Percentiles rank a stretch among this genome's conserved stretches.
Conservation (phyloP, 1,140 invertebrate species). For the Hyles euphorbiae region DNA sequence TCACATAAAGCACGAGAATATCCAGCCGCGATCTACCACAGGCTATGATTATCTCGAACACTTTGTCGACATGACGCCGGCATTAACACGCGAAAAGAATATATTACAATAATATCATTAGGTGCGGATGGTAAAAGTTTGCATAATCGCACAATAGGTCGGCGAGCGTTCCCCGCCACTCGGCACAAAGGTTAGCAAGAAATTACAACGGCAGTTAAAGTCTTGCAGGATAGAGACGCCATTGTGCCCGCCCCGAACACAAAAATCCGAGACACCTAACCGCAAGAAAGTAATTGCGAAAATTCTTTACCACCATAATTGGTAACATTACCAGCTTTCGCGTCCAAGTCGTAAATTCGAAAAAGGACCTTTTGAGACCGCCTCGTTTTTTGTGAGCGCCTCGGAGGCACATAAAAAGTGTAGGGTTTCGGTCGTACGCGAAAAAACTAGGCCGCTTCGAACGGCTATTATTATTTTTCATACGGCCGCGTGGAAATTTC, state of each 20-base stretch:
- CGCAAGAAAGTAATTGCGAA: constrained; percentile 38
- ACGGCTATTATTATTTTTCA: too few species aligned
- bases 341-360: constrained; percentile 51
- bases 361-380: constrained; percentile 43
- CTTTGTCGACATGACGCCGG: constrained; percentile 12
- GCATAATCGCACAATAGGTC: constrained; percentile 12
- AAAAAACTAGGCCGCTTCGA: constrained; percentile 1
- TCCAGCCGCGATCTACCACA: too few species aligned
- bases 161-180: too few species aligned
- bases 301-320: constrained; percentile 37
- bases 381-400: constrained; percentile 42
- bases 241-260: constrained; percentile 22
- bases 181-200: constrained; percentile 40
- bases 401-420: constrained; percentile 27
- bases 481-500: too few species aligned
- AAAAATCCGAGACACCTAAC: constrained; percentile 27
- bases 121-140: constrained; percentile 9
- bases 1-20: too few species aligned
- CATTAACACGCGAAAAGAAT: constrained; percentile 20
- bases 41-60: neutral
- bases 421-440: constrained; percentile 13
- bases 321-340: constrained; percentile 32
- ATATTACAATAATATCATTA: constrained; percentile 11
- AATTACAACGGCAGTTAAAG: constrained; percentile 30
- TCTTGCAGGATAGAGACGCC: neutral